Evolutionary conservation across 2,113 vertebrate species (phyloP), one percentile per base, ranked within the genome.

Genomic region (Alexandromys fortis): DNA sequence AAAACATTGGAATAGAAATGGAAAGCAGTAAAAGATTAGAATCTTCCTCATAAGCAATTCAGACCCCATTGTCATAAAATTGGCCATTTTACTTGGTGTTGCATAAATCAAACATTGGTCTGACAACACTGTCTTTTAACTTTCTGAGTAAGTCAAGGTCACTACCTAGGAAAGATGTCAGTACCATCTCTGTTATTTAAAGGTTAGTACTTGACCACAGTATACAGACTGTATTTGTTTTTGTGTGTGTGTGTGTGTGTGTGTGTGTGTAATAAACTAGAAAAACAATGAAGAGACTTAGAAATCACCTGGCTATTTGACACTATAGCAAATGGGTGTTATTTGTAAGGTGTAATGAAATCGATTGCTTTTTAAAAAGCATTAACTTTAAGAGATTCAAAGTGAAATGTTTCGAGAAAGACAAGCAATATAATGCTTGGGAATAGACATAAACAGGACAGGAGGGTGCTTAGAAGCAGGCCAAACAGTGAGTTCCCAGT

Each of bases 371-470:
- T 87, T 89, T 55, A 30, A 58, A 86, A 76, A 75, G 45, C 28
- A 42, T n/a, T 90, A 61, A 63, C 52, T 55, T 70, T 89, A 47
- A 85, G 35, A 79, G 12, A 89, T 79, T 75, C 45, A 42, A 79
- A 93, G 49, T 67, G 14, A 95, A 96, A 89, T 88, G 55, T 63
- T 92, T 94, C 72, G 8, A 72, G 65, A 91, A 92, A 75, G 19
- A 75, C 42, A 86, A 49, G 11, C 45, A 35, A n/a, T 33, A 49
- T 21, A 89, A 75, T 67, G 0, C 75, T 68, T 91, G 5, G 14
- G 42, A 86, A 22, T 76, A 5, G 52, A 63, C 21, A 67, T 22
- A 91, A 76, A 22, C 2, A 5, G 14, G 24, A 1, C 3, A 35
- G 45, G 72, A 49, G 75, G 0, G 45, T 86, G 49, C 5, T 79